A percentile compares a stretch with the other conserved stretches of the same genome.
Evolutionary conservation across 2,797 vertebrate species (phyloP).

Genomic region (Lepus townsendii): DNA sequence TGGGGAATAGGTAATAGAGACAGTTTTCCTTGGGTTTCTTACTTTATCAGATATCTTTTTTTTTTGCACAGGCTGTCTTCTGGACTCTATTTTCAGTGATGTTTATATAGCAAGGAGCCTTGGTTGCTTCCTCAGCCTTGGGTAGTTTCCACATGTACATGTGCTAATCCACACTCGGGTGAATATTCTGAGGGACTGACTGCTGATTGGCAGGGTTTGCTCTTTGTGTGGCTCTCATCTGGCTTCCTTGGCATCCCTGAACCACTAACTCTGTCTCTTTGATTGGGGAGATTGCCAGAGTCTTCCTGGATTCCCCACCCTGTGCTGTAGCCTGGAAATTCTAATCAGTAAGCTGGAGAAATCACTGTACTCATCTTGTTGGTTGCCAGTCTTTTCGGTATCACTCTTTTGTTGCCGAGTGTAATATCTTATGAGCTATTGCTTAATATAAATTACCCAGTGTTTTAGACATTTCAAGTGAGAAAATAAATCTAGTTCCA

Average conservation of each 20-base stretch:
- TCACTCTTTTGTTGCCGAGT: neutral
- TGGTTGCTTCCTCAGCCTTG: neutral
- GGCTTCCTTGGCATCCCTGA: neutral
- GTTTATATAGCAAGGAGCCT: neutral
- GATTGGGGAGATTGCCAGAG: neutral
- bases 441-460: conserved; percentile 4
- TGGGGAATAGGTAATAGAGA: neutral
- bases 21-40: neutral
- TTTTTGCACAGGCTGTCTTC: neutral
- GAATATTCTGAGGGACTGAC: neutral
- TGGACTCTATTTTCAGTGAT: neutral
- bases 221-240: neutral
- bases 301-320: neutral
- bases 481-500: conserved; percentile 31
- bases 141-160: neutral
- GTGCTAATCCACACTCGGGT: neutral
- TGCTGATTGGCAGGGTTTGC: neutral
- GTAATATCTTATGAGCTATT: neutral
- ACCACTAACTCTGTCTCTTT: neutral
- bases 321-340: neutral
- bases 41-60: neutral
- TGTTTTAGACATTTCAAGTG: neutral
- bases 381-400: neutral
- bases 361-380: neutral
- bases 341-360: neutral